Evolutionary conservation across 2,888 invertebrate species (phyloP), one percentile per base, ranked within the genome.

Genomic region (Andrena bicolor): DNA sequence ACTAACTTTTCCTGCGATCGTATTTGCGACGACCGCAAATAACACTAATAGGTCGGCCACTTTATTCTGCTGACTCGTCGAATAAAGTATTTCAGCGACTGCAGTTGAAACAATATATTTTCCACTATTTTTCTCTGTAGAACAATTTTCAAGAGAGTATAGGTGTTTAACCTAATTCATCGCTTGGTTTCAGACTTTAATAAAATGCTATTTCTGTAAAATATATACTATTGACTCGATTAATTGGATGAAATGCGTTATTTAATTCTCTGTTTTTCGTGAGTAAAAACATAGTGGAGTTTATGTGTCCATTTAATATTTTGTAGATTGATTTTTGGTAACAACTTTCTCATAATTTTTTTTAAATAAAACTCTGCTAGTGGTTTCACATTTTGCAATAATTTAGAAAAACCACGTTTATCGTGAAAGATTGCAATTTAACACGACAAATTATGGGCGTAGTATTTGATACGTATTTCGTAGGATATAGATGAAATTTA

Each of bases 1-100:
- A 64, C 64, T 73, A 73, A 65, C 65, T 66, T 74, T 74, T 30
- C 66, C 58, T 23, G 16, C 56, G 16, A 58, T 23, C 53, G 26
- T 53, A 23, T 32, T 28, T 66, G 32, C 10, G 3, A 41, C n/a
- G 41, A 56, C 35, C 56, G 16, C 65, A 51, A 74, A 66, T 8
- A 2, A 28, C 32, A 16, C 26, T 41, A 23, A 13, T 23, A 26
- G n/a, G 23, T 49, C 10, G 6, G 1, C 30, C 41, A 8, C 6
- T 74, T 64, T 48, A 20, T 73, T 41, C 41, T 1, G 4, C 13
- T 30, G 28, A 58, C 6, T 30, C 30, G 60, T 30, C n/a, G n/a
- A 28, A 16, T 60, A 30, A 60, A 53, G 10, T 53, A 53, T 53
- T 53, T 53, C 26, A 13, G 7, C 53, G 26, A 10, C 20, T 53